Percentiles rank a stretch among this genome's conserved stretches.
These are phyloP conservation scores for Yponomeuta sedellus DNA, from an alignment of 2,888 invertebrate species.

Conservation along the genomic window DNA sequence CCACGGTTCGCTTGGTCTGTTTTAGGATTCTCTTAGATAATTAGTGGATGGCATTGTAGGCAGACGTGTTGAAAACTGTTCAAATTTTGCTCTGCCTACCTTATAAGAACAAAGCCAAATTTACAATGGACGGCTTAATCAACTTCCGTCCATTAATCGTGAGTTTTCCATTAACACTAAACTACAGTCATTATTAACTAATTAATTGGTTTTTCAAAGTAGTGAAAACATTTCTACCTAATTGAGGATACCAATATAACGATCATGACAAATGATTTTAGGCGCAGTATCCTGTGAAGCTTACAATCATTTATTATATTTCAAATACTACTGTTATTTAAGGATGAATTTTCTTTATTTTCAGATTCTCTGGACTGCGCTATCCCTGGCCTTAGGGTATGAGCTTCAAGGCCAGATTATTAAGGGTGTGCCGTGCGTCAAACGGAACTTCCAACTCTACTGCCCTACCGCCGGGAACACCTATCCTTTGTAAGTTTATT, in stretches of 20 bases:
- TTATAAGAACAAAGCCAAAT: not conserved
- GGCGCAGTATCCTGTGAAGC: too few relatives aligned
- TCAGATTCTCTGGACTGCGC: slow-evolving; percentile 93
- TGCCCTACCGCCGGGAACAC: slow-evolving; percentile 94
- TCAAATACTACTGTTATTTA: not conserved
- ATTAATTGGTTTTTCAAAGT: not conserved
- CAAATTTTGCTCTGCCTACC: not conserved
- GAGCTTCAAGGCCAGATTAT: slow-evolving; percentile 92
- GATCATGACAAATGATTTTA: too few relatives aligned
- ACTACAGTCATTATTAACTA: not conserved
- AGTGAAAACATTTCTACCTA: not conserved
- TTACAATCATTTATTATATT: too few relatives aligned
- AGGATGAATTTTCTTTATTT: slow-evolving; percentile 29
- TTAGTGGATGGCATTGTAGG: slow-evolving; percentile 47
- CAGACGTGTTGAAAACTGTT: slow-evolving; percentile 42
- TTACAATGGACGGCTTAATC: not conserved
- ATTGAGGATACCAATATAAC: too few relatives aligned
- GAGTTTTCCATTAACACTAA: not conserved
- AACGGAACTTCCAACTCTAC: slow-evolving; percentile 91
- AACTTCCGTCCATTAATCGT: not conserved
- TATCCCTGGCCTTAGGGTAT: slow-evolving; percentile 90
- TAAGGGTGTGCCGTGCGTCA: slow-evolving; percentile 92
- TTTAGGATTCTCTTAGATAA: slow-evolving; percentile 59
- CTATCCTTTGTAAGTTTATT: slow-evolving; percentile 88
- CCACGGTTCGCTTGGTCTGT: slow-evolving; percentile 32